phyloP scores from a whole-genome alignment of 2,888 invertebrate genomes.

The Brachyptera putata region DNA sequence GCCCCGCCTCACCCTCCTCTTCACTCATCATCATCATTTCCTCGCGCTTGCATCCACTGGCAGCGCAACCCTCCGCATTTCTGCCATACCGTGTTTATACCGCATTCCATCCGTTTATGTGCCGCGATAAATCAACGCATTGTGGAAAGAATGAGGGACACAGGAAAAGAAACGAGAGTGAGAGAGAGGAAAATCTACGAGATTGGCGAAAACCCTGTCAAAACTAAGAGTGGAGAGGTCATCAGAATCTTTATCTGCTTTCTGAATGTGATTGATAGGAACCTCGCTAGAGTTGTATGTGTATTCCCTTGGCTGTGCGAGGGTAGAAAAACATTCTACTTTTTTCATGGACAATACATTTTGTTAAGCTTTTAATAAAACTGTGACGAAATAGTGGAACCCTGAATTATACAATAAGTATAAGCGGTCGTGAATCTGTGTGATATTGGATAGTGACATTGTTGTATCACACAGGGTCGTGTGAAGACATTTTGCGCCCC shows the following conservation, averaged over 20 bases:
- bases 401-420: background rate
- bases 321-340: background rate
- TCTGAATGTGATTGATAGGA: constrained; percentile 16
- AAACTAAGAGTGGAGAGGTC: constrained; percentile 19
- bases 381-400: constrained; percentile 4
- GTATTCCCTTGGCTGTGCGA: background rate
- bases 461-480: too few relatives aligned
- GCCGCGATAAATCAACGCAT: constrained; percentile 27
- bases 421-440: background rate
- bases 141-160: constrained; percentile 23
- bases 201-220: constrained; percentile 18
- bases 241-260: constrained; percentile 19
- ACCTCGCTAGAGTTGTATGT: background rate
- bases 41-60: background rate
- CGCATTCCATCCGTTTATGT: constrained; percentile 29
- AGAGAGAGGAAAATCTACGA: constrained; percentile 15
- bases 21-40: constrained; percentile 21
- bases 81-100: constrained; percentile 19
- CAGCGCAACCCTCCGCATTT: background rate
- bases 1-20: constrained; percentile 8
- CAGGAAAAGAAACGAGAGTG: constrained; percentile 2
- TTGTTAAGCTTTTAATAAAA: constrained; percentile 10
- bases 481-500: too few relatives aligned
- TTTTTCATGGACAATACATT: constrained; percentile 1
- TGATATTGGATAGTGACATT: background rate